Evolutionary conservation across 2,888 invertebrate genomes (phyloP), one percentile per base, ranked within the genome.

Genomic region (Heliconius ismenius): DNA sequence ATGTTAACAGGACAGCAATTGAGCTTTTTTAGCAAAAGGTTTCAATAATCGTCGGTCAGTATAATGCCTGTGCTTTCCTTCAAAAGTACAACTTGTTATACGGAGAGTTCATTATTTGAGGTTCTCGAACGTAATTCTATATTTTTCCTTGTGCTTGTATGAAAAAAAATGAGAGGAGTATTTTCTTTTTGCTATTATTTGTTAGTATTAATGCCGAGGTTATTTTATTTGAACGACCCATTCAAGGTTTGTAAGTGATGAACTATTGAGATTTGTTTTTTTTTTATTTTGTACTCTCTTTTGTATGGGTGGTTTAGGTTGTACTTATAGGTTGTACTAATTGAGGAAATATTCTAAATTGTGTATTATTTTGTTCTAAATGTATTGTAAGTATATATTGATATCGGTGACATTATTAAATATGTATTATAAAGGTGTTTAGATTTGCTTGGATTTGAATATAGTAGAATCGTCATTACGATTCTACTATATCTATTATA

Each of bases 21-120:
- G 87, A 85, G 84, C 85, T 86, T 86, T 72, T 85, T 87, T 85
- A 77, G 78, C 77, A 77, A 81, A 81, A 81, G 87, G 87, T 89
- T 89, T 89, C 88, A 87, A 89, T 87, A 82, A 82, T 80, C 81
- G 86, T 82, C 86, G 89, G 88, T 86, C 89, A 89, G 83, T 82
- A 82, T 81, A 82, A 82, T 82, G 80, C 79, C 58, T 74, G 76
- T 68, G 69, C 28, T 81, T 79, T 80, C 79, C 79, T 81, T 81
- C 77, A 82, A 82, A 81, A 82, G 82, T 76, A 82, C 82, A 83
- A 82, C 78, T 83, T 81, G 81, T 82, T 82, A 79, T 81, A 80
- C 80, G 58, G 75, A 79, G 82, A 74, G 82, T 81, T 84, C 83
- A 82, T 84, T 83, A 83, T 83, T 82, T 81, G 78, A 75, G 79